Evolutionary conservation across 2,888 invertebrate species (phyloP), one percentile per base, ranked within the genome.

Genomic region (Eremobia ochroleuca): DNA sequence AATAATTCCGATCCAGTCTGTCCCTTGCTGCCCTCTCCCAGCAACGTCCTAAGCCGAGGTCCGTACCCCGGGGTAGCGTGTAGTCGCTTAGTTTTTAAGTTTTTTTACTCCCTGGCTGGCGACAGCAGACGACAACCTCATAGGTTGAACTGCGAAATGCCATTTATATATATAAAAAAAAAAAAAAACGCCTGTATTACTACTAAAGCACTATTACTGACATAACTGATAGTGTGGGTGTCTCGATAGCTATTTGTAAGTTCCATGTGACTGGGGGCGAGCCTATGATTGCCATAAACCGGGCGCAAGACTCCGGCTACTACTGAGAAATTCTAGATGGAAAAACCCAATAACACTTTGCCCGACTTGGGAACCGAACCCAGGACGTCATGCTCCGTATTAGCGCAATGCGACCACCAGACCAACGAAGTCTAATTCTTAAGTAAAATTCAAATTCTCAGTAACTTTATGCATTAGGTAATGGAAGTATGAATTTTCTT

Each of bases 401-500:
- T 31, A 59, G 18, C 8, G 31, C 18, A 18, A 8, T 31, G 31
- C 9, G 3, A 9, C 6, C 31, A 21, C 59, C 31, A 59, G 11
- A 61, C 25, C 34, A 25, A 11, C 11, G 21, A 34, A 4, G 18
- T 52, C 40, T 49, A 21, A 58, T 58, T 73, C 49, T 28, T 28
- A n/a, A 64, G 11, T 8, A 49, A 82, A 76, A 71, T 66, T 62
- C 2, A 72, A 66, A 66, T 71, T 68, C 55, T 43, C 21, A 49
- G 25, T 40, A 52, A 52, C 34, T 73, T 28, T 62, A 73, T 65
- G 31, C 74, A 76, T 74, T 76, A 13, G 15, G 49, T 25, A 81
- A 86, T 79, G 76, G 75, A 80, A 78, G 58, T 83, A 79, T 86
- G 65, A 79, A 83, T 82, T 85, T 80, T 83, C 34, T 76, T 81